phyloP scores from a whole-genome alignment of 2,113 vertebrate species.

The Corvus hawaiiensis region DNA sequence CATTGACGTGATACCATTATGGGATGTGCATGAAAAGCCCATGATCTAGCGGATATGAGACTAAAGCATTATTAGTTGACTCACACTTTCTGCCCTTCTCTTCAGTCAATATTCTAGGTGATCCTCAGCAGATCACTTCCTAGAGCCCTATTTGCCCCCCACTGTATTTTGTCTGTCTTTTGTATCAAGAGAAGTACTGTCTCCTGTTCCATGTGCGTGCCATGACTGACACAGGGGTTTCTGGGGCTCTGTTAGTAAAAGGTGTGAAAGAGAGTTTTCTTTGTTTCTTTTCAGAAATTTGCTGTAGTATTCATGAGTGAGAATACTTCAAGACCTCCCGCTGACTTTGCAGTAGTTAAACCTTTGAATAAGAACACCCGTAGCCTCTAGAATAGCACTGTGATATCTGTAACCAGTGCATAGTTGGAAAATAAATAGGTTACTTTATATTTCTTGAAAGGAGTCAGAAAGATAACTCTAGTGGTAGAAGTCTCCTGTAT shows the following conservation, averaged over 20 bases:
- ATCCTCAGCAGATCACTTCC: not conserved
- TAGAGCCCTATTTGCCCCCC: not conserved
- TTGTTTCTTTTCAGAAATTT: not conserved
- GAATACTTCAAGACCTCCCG: not conserved
- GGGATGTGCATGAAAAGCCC: not conserved
- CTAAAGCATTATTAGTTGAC: not conserved
- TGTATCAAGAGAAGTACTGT: not conserved
- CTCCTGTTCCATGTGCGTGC: not conserved
- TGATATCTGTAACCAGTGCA: not conserved
- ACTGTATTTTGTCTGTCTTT: not conserved
- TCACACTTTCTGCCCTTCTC: not conserved
- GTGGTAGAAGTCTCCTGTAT: not conserved
- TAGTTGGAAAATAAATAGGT: not conserved
- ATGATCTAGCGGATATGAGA: not conserved
- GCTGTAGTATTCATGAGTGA: not conserved
- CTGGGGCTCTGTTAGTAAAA: not conserved
- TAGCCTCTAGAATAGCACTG: not conserved
- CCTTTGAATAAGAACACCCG: not conserved
- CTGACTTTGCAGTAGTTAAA: not conserved
- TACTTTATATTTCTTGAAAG: slow-evolving; percentile 3
- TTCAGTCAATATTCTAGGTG: not conserved
- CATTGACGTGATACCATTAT: not conserved
- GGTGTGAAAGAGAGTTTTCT: not conserved
- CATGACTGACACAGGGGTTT: not conserved
- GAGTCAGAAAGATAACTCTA: not conserved